Evolutionary conservation across 2,797 vertebrate genomes (phyloP).

Genomic region (Martes flavigula): DNA sequence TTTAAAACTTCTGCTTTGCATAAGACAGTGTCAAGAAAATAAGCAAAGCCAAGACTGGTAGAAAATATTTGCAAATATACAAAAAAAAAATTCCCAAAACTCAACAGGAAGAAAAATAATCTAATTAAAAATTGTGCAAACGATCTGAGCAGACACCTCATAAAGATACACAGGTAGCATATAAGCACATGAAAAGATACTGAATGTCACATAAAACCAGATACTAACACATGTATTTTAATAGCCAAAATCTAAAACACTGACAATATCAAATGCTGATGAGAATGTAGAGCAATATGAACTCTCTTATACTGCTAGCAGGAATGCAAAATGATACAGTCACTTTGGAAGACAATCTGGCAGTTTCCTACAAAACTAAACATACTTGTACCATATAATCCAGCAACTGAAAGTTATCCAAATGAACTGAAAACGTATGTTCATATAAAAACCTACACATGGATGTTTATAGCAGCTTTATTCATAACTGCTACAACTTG

Average conservation of each 20-base stretch:
- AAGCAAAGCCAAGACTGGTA: not conserved
- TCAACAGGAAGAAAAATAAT: not conserved
- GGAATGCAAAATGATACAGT: not conserved
- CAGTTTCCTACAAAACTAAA: slow-evolving; percentile 42
- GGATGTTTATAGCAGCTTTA: not conserved
- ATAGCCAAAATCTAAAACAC: not conserved
- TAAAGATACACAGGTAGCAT: not conserved
- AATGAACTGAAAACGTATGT: not conserved
- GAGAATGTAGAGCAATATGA: not conserved
- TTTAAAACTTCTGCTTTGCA: not conserved
- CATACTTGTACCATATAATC: not conserved
- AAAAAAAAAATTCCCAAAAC: not conserved
- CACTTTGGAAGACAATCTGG: not conserved
- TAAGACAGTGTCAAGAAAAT: not conserved
- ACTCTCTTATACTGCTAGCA: not conserved
- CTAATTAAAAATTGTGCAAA: not conserved
- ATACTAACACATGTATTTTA: not conserved
- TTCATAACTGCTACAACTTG: not conserved
- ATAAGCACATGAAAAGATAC: not conserved
- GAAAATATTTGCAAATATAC: not conserved
- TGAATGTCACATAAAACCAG: not conserved
- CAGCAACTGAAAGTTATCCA: not conserved
- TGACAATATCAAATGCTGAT: not conserved
- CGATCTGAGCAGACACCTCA: not conserved
- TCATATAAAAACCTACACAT: not conserved